phyloP scores from a whole-genome alignment of 2,113 vertebrate genomes.

The Seriola quinqueradiata region DNA sequence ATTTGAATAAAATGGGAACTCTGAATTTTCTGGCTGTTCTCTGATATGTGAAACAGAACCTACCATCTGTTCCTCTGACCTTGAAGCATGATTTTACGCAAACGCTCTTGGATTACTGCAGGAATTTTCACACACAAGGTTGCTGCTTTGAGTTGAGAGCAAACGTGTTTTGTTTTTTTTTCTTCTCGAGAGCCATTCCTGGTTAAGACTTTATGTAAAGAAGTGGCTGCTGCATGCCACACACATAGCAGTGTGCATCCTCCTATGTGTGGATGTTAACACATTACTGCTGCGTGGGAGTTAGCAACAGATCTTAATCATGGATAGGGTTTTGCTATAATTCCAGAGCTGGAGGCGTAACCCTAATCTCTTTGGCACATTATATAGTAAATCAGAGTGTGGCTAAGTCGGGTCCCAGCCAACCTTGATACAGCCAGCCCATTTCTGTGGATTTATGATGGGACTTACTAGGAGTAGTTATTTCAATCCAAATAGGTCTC shows the following conservation, averaged over 20 bases:
- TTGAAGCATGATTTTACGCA: not conserved
- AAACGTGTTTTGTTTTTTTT: not conserved
- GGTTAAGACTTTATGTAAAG: constrained; percentile 1
- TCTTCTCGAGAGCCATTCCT: not conserved
- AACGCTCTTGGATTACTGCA: constrained; percentile 4
- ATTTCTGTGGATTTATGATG: constrained; percentile 69
- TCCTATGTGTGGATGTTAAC: constrained; percentile 34
- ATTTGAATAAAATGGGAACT: not conserved
- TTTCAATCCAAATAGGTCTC: constrained; percentile 46
- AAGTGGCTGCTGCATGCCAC: not conserved
- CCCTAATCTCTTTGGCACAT: constrained; percentile 73
- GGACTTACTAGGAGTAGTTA: constrained; percentile 35
- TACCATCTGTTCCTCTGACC: not conserved
- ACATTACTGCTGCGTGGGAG: constrained; percentile 47
- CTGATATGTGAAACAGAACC: not conserved
- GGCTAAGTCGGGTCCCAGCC: constrained; percentile 52
- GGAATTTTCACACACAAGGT: not conserved
- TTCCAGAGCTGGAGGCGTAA: constrained; percentile 57
- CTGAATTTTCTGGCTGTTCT: not conserved
- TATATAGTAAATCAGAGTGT: constrained; percentile 63
- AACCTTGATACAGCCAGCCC: constrained; percentile 42
- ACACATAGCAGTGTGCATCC: constrained; percentile 7
- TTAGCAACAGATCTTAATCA: constrained; percentile 72
- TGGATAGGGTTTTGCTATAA: constrained; percentile 62
- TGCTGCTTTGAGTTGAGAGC: constrained; percentile 9